Percentiles rank a stretch among this genome's conserved stretches.
phyloP scores from a whole-genome alignment of 1,140 invertebrate genomes.

The Nautilus pompilius region DNA sequence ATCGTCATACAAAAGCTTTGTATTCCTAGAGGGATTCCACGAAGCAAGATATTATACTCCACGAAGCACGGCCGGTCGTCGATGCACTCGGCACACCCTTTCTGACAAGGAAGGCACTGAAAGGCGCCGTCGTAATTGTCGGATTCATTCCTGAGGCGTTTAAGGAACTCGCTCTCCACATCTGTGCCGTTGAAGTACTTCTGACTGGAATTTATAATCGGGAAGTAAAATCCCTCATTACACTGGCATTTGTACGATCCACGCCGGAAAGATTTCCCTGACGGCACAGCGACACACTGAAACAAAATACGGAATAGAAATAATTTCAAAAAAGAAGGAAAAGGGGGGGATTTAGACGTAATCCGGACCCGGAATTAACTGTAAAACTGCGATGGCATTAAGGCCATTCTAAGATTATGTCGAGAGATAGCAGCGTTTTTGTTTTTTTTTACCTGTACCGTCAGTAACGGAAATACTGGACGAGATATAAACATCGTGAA shows the following conservation, averaged over 20 bases:
- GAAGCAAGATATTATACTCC: slow-evolving; percentile 62
- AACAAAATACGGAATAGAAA: slow-evolving; percentile 16
- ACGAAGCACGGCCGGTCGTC: slow-evolving; percentile 60
- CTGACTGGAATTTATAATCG: slow-evolving; percentile 18
- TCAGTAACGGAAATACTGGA: too few species aligned
- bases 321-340: too few species aligned
- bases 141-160: slow-evolving; percentile 23
- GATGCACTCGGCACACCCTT: slow-evolving; percentile 60
- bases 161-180: slow-evolving; percentile 38
- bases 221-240: slow-evolving; percentile 38
- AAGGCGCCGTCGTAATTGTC: slow-evolving; percentile 28
- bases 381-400: too few species aligned
- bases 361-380: too few species aligned
- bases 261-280: slow-evolving; percentile 21
- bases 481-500: too few species aligned
- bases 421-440: too few species aligned
- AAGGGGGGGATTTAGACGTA: too few species aligned
- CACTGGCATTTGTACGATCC: slow-evolving; percentile 48
- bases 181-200: slow-evolving; percentile 40
- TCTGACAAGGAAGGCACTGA: slow-evolving; percentile 62
- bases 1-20: slow-evolving; percentile 72
- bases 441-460: too few species aligned
- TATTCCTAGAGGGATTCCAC: slow-evolving; percentile 67
- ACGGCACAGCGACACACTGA: slow-evolving; percentile 41
- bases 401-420: too few species aligned